Conservation (phyloP, 2,113 vertebrate species). For the Albula glossodonta region DNA sequence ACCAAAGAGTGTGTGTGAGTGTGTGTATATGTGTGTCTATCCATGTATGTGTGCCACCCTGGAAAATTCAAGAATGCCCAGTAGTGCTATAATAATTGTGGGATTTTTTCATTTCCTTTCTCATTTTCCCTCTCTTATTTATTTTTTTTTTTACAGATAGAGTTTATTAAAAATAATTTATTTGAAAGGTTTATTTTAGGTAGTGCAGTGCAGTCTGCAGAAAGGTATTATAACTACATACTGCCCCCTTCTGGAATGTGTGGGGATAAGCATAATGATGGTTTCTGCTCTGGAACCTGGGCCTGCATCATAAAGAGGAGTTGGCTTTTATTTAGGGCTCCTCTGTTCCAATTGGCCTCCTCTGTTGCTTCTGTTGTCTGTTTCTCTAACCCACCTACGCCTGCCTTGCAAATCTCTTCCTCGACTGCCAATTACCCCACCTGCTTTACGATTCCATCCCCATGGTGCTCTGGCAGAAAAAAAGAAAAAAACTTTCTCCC, state of each 20-base stretch:
- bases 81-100: background rate
- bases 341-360: background rate
- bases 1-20: background rate
- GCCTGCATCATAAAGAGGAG: background rate
- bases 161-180: background rate
- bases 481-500: background rate
- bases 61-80: background rate
- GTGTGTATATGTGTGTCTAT: background rate
- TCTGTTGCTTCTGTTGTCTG: background rate
- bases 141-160: background rate
- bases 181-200: no score
- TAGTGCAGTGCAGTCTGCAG: background rate
- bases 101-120: slow-evolving; percentile 1
- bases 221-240: background rate
- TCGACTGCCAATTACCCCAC: background rate
- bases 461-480: background rate
- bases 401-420: background rate
- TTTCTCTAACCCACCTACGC: background rate
- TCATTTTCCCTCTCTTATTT: background rate
- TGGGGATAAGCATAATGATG: background rate
- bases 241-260: slow-evolving; percentile 12
- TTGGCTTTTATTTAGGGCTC: background rate
- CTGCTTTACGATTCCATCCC: background rate
- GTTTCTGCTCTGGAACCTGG: background rate
- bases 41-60: background rate